Percentiles rank a stretch among this genome's conserved stretches.
Evolutionary conservation across 1,140 invertebrate species (phyloP).

Genomic region (Philotrypesis tridentata): DNA sequence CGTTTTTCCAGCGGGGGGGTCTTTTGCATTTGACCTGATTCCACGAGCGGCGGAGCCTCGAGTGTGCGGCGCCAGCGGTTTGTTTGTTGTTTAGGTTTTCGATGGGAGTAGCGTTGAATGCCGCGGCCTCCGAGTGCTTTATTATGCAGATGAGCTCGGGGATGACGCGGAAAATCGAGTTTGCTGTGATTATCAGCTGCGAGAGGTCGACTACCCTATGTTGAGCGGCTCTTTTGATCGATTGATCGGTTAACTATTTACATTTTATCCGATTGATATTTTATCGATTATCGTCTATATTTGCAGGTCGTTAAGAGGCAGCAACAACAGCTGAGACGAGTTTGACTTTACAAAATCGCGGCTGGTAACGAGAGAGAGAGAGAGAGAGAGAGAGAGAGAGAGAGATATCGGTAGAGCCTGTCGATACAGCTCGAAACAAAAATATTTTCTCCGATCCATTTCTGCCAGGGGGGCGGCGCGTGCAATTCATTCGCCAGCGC

Average conservation of each 20-base stretch:
- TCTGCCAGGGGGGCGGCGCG: no score
- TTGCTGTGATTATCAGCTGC: neutral
- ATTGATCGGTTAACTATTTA: neutral
- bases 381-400: no score
- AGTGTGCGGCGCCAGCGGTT: neutral
- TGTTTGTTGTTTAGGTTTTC: constrained; percentile 10
- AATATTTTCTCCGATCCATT: no score
- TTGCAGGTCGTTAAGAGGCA: no score
- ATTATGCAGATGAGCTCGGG: constrained; percentile 10
- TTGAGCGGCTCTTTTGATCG: neutral
- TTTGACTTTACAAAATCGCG: no score
- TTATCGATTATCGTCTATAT: no score
- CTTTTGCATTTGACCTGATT: constrained; percentile 17
- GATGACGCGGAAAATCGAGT: neutral
- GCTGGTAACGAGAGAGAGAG: no score
- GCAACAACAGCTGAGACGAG: no score
- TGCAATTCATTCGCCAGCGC: neutral
- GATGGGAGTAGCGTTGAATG: neutral
- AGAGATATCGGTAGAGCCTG: no score
- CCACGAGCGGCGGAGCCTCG: neutral
- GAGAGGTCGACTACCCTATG: neutral
- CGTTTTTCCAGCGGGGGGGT: neutral
- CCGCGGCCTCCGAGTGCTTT: neutral
- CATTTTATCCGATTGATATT: neutral
- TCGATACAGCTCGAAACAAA: no score